Base-by-base conservation (phyloP, 2,113 vertebrate genomes). In the Neoarius graeffei region DNA sequence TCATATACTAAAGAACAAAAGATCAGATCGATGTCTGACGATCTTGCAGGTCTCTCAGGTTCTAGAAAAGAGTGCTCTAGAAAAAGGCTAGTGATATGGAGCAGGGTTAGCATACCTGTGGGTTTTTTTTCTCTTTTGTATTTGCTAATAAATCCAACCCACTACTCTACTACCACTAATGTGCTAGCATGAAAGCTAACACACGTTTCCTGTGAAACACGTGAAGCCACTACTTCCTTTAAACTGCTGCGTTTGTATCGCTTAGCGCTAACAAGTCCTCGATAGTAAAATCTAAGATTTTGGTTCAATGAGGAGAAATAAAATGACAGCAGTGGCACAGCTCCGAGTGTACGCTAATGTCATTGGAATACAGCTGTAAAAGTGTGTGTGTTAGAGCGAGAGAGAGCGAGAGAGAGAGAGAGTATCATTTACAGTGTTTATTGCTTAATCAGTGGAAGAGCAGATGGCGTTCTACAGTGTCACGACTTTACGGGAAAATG, bases 391-490 rank as follows among this genome's bases (percentile, higher is more conserved):
- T 60, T 13, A 5, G 25, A 4, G n/a, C n/a, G 62, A 35, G 30
- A 42, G 35, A 42, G 35, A 42, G 35, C 3, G 4, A 8, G 60
- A 23, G 60, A 23, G 59, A 20, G 59, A 6, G 62, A 25, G 20
- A 8, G 67, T 30, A 35, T 52, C 3, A 5, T 2, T 83, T 48
- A 19, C 76, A 20, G 42, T 87, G 57, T 83, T 77, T 84, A 80
- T 66, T 88, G 86, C 86, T 88, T 88, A 88, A 88, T 88, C 86
- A 84, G 86, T 66, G 48, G 71, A 83, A 88, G 71, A 88, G 67
- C 86, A 88, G 86, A 88, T 88, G 86, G 86, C 25, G 23, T 83
- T 83, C 69, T 74, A 76, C 57, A 64, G 69, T 83, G 86, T 83
- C 81, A 60, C 71, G 13, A 25, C 57, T 76, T 23, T 83, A 73